Conservation (phyloP, 1,140 invertebrate genomes). For the Lineus longissimus region DNA sequence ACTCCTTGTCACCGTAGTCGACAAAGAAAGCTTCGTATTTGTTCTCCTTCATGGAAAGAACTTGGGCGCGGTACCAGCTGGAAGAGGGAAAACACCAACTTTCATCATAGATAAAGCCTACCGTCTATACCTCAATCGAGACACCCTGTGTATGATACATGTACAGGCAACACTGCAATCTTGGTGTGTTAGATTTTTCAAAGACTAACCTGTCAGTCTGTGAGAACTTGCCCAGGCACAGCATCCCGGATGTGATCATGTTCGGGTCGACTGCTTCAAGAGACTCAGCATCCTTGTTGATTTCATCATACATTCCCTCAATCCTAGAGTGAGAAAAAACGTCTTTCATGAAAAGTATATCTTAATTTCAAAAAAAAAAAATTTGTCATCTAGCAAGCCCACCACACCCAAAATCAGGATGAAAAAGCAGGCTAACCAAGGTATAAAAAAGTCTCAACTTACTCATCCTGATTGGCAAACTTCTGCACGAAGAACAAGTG, state of each 20-base stretch:
- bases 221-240: conserved; percentile 2
- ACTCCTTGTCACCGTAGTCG: conserved; percentile 30
- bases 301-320: conserved; percentile 24
- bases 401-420: too few species aligned
- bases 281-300: conserved; percentile 15
- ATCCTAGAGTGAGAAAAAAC: conserved; percentile 22
- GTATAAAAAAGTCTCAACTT: too few species aligned
- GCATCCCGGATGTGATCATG: neutral
- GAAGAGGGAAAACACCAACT: conserved; percentile 6
- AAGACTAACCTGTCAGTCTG: neutral
- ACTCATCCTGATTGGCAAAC: conserved; percentile 17
- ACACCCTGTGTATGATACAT: too few species aligned
- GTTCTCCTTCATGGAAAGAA: conserved; percentile 13
- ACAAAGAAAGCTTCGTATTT: conserved; percentile 26
- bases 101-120: too few species aligned
- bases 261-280: neutral
- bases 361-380: neutral
- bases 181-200: too few species aligned
- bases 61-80: conserved; percentile 29
- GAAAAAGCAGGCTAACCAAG: too few species aligned
- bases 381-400: too few species aligned
- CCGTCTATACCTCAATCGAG: too few species aligned
- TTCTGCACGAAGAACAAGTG: conserved; percentile 26
- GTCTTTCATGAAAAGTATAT: neutral
- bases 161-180: too few species aligned